phyloP scores from a whole-genome alignment of 2,113 vertebrate species.

The Paralichthys olivaceus region DNA sequence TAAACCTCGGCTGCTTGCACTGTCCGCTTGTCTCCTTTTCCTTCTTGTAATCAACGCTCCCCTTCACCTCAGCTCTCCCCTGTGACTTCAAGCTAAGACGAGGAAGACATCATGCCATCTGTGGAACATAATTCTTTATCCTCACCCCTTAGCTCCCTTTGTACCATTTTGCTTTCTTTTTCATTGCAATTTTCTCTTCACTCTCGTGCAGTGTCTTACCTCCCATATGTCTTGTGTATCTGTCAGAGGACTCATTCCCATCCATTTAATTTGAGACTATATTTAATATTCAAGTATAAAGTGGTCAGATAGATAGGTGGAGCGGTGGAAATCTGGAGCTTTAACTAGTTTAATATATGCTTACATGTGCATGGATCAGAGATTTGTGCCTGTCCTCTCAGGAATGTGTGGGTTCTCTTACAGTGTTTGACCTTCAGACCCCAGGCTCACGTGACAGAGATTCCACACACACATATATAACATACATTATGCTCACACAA shows the following conservation, averaged over 20 bases:
- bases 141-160: constrained; percentile 20
- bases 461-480: constrained; percentile 63
- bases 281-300: constrained; percentile 67
- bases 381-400: constrained; percentile 75
- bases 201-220: neutral
- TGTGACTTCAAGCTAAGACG: constrained; percentile 36
- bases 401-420: constrained; percentile 80
- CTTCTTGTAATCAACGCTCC: neutral
- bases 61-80: constrained; percentile 18
- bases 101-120: constrained; percentile 57
- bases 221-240: constrained; percentile 15
- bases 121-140: constrained; percentile 51
- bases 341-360: constrained; percentile 33
- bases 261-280: constrained; percentile 59
- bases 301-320: constrained; percentile 33
- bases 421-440: constrained; percentile 80
- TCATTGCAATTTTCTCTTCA: neutral
- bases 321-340: constrained; percentile 35
- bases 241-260: constrained; percentile 15
- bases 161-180: constrained; percentile 2
- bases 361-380: constrained; percentile 50
- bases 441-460: constrained; percentile 74
- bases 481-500: constrained; percentile 39
- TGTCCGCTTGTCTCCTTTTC: constrained; percentile 7
- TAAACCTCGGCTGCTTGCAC: constrained; percentile 38